Base-by-base conservation (phyloP, 2,113 vertebrate species). In the Axis porcinus region DNA sequence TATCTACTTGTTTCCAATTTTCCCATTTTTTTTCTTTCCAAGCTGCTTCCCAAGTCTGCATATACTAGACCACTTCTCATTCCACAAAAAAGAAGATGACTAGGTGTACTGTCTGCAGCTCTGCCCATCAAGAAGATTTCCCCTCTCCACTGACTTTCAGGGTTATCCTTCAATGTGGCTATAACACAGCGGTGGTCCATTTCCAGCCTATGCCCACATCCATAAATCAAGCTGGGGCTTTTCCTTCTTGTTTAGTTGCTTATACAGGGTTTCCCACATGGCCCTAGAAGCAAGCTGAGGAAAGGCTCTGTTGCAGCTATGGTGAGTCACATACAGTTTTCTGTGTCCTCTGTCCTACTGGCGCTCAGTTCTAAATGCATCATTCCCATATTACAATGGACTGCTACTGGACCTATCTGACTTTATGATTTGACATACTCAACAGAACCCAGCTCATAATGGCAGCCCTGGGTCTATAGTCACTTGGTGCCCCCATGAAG, bases 11-110 rank as follows among this genome's bases (percentile, higher is more conserved):
- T 91, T 19, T 87, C 52, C 16, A 74, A 7, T 78, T 76, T 81
- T 94, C 6, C 10, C 45, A n/a, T 84, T 82, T 16, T 91, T 91
- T 96, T 94, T 91, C 70, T 86, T 78, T 97, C 55, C 9, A 88
- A 11, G 54, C 43, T 74, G 85, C 30, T 94, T 70, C 43, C 43
- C 36, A 87, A 36, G 27, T 86, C 58, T 45, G 7, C 67, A 70
- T 52, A 78, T 76, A 89, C 67, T 64, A 23, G 40, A 14, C 52
- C 74, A 87, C 23, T 79, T 78, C 28, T 81, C 70, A 74, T 89
- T 89, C 82, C 19, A 82, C 16, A 57, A 81, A 54, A 82, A 84
- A 52, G 4, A 36, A 19, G 43, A 14, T 92, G 25, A 54, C 23
- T 81, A 92, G 40, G 28, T 57, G 11, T 82, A 60, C 78, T 83